Percentiles rank a stretch among this genome's conserved stretches.
These are phyloP conservation scores for Orbicella faveolata DNA, from an alignment of 64 coral and sea anemone species.

Conservation along the genomic window DNA sequence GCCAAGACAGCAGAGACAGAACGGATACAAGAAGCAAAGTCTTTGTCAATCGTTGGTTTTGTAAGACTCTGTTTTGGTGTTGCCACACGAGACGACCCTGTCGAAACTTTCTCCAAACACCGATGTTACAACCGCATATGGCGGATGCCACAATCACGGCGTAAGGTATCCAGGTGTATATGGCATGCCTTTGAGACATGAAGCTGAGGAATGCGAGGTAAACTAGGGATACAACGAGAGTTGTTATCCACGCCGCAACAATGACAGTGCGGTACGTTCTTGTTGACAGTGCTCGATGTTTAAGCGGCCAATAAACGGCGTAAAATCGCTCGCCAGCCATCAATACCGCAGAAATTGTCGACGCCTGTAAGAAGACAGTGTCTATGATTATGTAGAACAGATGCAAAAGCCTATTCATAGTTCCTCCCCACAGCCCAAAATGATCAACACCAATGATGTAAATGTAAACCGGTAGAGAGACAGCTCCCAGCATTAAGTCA, in stretches of 20 bases:
- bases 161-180: not conserved
- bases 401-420: not conserved
- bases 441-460: not conserved
- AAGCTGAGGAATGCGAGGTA: not conserved
- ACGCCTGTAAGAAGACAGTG: not conserved
- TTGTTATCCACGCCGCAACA: not conserved
- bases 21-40: not conserved
- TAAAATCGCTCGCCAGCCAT: not conserved
- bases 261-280: not conserved
- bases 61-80: not conserved
- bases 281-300: not conserved
- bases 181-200: not conserved
- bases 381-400: not conserved
- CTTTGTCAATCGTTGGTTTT: not conserved
- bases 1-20: not conserved
- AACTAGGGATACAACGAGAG: not conserved
- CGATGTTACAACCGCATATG: conserved; percentile 1
- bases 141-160: not conserved
- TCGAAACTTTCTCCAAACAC: conserved; percentile 17
- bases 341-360: not conserved
- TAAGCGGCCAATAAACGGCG: not conserved
- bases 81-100: not conserved
- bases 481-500: not conserved
- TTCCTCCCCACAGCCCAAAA: not conserved
- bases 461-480: not conserved